These are phyloP conservation scores for Myiotriccus ornatus DNA, from an alignment of 2,797 vertebrate species.

Conservation along the genomic window DNA sequence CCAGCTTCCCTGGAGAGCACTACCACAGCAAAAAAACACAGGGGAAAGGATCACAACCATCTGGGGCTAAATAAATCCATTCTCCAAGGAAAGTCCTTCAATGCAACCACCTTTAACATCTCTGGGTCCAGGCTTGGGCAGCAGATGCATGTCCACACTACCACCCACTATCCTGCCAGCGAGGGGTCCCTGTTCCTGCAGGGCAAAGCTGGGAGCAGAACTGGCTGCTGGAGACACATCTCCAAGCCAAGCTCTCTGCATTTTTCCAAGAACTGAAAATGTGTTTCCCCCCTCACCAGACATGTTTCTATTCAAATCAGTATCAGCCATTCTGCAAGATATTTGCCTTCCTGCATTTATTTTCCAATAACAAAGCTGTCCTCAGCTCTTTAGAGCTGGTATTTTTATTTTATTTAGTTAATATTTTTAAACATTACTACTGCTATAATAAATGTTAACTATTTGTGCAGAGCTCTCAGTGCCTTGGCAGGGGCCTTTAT, in stretches of 20 bases:
- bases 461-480: slow-evolving; percentile 37
- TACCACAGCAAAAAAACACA: background rate
- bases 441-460: slow-evolving; percentile 64
- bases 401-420: slow-evolving; percentile 69
- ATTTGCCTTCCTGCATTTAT: slow-evolving; percentile 63
- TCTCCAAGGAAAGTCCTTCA: background rate
- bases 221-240: background rate
- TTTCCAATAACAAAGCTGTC: slow-evolving; percentile 60
- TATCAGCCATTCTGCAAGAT: slow-evolving; percentile 32
- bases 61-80: background rate
- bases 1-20: background rate
- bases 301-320: slow-evolving; percentile 47
- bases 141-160: accelerated
- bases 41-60: background rate
- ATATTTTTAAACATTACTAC: slow-evolving; percentile 63
- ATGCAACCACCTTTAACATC: accelerated
- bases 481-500: slow-evolving; percentile 49
- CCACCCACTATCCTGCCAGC: accelerated
- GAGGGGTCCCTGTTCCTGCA: accelerated
- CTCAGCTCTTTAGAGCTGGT: slow-evolving; percentile 47
- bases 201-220: background rate
- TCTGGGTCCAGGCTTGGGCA: background rate
- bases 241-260: background rate
- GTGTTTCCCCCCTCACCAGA: background rate
- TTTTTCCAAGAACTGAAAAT: background rate